These are phyloP conservation scores for Meriones psammophilus DNA, from an alignment of 2,797 vertebrate genomes.

Conservation along the genomic window DNA sequence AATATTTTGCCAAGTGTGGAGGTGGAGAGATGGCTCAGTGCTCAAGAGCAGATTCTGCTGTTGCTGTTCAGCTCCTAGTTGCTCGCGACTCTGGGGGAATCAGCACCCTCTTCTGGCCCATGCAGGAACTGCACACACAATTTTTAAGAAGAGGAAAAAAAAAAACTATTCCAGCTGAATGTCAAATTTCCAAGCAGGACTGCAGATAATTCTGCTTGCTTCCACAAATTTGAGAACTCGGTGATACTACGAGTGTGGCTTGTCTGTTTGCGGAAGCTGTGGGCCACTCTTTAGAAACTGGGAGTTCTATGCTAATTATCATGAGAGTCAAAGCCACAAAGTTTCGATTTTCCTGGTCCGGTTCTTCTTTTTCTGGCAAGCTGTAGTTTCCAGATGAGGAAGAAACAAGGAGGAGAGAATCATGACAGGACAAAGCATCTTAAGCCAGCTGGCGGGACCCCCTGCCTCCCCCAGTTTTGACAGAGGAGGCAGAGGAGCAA, in stretches of 20 bases:
- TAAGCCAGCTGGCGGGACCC: background rate
- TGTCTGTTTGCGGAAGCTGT: slow-evolving; percentile 8
- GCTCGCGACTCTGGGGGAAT: background rate
- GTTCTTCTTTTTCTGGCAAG: background rate
- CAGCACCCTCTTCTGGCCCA: background rate
- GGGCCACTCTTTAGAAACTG: background rate
- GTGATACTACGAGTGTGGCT: background rate
- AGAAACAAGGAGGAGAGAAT: background rate
- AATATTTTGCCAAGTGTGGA: background rate
- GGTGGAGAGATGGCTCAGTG: background rate
- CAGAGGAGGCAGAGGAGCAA: background rate
- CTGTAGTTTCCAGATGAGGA: background rate
- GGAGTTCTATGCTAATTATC: background rate
- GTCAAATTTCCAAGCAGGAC: background rate
- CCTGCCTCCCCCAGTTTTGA: background rate
- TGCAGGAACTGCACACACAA: background rate
- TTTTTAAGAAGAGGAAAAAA: background rate
- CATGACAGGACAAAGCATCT: background rate
- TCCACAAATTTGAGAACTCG: background rate
- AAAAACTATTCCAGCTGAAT: too few relatives aligned
- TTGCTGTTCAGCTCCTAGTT: background rate
- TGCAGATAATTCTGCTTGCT: background rate
- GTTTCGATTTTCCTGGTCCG: background rate
- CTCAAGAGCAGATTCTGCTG: background rate
- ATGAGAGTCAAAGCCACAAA: background rate